phyloP scores from a whole-genome alignment of 2,888 invertebrate species.

The Macrosiphum euphorbiae region DNA sequence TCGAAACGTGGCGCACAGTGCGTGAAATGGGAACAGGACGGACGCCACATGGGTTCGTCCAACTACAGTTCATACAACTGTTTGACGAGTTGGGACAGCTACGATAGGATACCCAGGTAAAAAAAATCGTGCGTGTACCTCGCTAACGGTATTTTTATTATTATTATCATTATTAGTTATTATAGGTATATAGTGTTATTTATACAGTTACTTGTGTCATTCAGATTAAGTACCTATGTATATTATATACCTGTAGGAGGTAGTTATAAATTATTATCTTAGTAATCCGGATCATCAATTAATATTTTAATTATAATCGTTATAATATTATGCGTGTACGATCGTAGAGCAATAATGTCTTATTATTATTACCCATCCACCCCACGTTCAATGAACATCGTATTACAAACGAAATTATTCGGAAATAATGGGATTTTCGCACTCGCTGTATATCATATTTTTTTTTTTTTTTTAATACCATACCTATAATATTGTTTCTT shows the following conservation, averaged over 20 bases:
- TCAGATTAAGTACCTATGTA: not conserved
- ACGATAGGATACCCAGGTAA: slow-evolving; percentile 90
- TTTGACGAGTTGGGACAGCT: slow-evolving; percentile 91
- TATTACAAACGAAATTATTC: not conserved
- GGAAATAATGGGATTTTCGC: not conserved
- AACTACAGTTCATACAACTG: slow-evolving; percentile 92
- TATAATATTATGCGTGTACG: too few relatives aligned
- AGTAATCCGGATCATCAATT: not conserved
- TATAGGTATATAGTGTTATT: not conserved
- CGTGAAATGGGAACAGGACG: slow-evolving; percentile 62
- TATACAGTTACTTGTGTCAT: not conserved
- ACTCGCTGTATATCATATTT: not conserved
- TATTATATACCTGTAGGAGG: too few relatives aligned
- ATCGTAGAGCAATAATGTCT: not conserved
- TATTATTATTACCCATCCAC: not conserved
- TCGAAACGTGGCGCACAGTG: slow-evolving; percentile 58
- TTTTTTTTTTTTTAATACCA: not conserved
- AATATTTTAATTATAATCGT: not conserved
- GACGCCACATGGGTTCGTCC: slow-evolving; percentile 70
- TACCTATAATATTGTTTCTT: not conserved
- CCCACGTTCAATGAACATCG: not conserved
- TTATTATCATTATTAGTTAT: not conserved
- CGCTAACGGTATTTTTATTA: not conserved
- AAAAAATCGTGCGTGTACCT: not conserved
- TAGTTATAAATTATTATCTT: too few relatives aligned